Base-by-base conservation (phyloP, 2,888 invertebrate species). In the Bellardia bayeri region DNA sequence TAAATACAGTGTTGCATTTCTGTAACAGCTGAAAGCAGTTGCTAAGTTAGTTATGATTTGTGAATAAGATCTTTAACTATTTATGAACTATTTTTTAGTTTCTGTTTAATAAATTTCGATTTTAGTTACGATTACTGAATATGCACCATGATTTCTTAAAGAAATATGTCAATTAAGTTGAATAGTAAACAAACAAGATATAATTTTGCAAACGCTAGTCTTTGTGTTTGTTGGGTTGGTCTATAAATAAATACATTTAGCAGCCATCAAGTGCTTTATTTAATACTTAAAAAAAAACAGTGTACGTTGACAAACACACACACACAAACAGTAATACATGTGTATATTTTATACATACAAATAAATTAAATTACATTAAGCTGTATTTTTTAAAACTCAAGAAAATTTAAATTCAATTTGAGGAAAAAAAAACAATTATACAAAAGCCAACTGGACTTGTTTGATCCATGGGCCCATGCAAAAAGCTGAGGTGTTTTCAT, bases 371-470 rank as follows among this genome's bases (percentile, higher is more conserved):
- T 74, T 30, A 54, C 30, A 40, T 56, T 56, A 16, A 45, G 45
- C 11, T 54, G 49, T 54, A 23, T 74, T 54, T 45, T 2, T 56
- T 45, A 42, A 23, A 13, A 16, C 13, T 30, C 13, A 40, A 64
- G 33, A 66, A 16, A 56, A 72, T 81, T 45, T 45, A 23, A 74
- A 82, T 45, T 74, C 56, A 74, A n/a, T 56, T 74, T 74, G 30
- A 5, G 3, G 56, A 56, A 16, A 45, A 63, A 63, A 33, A 56
- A 16, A 9, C 42, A 63, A 33, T 33, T 54, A 74, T 37, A 23
- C 82, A 74, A 7, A 72, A 74, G 11, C 56, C 82, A 66, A 82
- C 61, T 76, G 75, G 82, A 82, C 69, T 76, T 63, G 14, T 49
- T 6, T 58, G 63, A 83, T 78, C 63, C 63, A 54, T 71, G 51